phyloP scores from a whole-genome alignment of 2,888 invertebrate genomes.

The Dynastes hyllus region DNA sequence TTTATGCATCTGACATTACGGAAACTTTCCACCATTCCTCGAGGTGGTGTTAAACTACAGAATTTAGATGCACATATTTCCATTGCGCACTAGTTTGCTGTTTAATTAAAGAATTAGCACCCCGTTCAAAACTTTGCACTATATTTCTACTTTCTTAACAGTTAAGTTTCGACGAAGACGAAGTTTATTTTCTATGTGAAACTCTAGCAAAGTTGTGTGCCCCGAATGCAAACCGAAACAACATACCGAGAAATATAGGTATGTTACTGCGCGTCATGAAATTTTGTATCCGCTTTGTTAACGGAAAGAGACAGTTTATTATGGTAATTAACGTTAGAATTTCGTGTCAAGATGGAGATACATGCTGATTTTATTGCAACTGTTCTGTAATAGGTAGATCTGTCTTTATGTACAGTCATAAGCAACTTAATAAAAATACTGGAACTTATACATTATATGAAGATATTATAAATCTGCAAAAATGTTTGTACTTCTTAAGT shows the following conservation, averaged over 20 bases:
- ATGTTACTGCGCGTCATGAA: not conserved
- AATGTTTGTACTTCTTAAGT: too few species aligned
- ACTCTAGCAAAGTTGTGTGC: conserved; percentile 10
- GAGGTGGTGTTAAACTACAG: conserved; percentile 12
- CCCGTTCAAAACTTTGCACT: not conserved
- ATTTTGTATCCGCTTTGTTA: not conserved
- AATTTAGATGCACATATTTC: conserved; percentile 6
- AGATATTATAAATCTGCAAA: too few species aligned
- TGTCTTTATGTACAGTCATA: too few species aligned
- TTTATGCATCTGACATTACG: conserved; percentile 10
- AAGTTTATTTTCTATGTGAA: conserved; percentile 21
- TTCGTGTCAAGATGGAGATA: too few species aligned
- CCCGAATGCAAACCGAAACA: not conserved
- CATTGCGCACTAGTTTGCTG: not conserved
- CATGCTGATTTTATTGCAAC: too few species aligned
- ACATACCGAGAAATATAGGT: conserved; percentile 2
- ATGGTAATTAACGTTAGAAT: too few species aligned
- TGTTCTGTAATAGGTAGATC: too few species aligned
- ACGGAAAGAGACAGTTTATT: too few species aligned
- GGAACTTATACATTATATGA: too few species aligned
- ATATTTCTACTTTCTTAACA: conserved; percentile 18
- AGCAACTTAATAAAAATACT: too few species aligned
- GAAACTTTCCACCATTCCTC: not conserved
- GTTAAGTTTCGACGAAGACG: conserved; percentile 1
- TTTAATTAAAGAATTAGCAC: conserved; percentile 26